These are phyloP conservation scores for Platysternon megacephalum DNA, from an alignment of 2,113 vertebrate genomes.

Conservation along the genomic window DNA sequence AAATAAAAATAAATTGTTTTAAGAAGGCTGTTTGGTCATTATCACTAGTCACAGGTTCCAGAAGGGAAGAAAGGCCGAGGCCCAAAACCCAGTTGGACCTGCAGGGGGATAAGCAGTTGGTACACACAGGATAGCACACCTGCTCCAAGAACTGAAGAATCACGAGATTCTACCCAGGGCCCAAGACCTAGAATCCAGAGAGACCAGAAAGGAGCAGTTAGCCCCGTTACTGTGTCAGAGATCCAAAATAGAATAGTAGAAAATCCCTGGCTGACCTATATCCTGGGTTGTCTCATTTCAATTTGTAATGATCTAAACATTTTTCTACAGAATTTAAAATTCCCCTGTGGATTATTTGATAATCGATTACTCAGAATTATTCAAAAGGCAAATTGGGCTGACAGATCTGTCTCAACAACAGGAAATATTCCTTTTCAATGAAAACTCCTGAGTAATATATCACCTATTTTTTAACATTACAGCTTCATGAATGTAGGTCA, in stretches of 20 bases:
- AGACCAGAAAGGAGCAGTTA: neutral
- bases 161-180: neutral
- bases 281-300: slow-evolving; percentile 20
- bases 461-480: slow-evolving; percentile 24
- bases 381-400: slow-evolving; percentile 56
- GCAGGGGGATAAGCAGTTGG: neutral
- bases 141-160: neutral
- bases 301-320: slow-evolving; percentile 18
- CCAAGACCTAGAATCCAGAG: neutral
- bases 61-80: neutral
- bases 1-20: neutral
- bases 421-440: slow-evolving; percentile 35
- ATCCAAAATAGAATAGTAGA: slow-evolving; percentile 9
- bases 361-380: slow-evolving; percentile 73
- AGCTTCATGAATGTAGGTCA: slow-evolving; percentile 53
- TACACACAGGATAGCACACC: neutral
- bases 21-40: neutral
- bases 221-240: neutral
- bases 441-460: neutral
- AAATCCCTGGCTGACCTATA: slow-evolving; percentile 46
- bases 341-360: neutral
- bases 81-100: neutral
- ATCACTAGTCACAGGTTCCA: neutral
- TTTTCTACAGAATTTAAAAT: slow-evolving; percentile 29
- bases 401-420: slow-evolving; percentile 36